A percentile compares a stretch with the other conserved stretches of the same genome.
Conservation (phyloP, 2,797 vertebrate species). For the Brotogeris chrysoptera region DNA sequence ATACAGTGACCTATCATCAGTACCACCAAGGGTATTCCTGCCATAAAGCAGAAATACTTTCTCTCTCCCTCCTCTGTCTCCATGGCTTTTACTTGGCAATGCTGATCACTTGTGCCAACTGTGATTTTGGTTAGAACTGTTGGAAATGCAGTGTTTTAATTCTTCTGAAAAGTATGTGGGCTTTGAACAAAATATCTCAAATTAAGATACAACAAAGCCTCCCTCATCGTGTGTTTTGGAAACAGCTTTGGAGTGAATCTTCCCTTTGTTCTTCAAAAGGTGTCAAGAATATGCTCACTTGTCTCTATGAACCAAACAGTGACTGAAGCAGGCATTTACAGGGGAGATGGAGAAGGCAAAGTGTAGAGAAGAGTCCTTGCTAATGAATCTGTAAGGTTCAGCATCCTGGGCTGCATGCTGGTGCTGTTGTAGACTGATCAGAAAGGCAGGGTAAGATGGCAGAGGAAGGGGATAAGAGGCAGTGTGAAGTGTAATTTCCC, state of each 20-base stretch:
- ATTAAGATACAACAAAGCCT: not conserved
- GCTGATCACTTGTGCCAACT: not conserved
- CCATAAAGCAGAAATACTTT: not conserved
- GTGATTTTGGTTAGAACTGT: not conserved
- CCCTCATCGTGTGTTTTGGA: not conserved
- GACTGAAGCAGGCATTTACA: not conserved
- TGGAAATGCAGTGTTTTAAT: not conserved
- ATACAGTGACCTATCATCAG: not conserved
- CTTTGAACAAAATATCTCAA: not conserved
- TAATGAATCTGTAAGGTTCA: not conserved
- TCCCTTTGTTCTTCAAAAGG: not conserved
- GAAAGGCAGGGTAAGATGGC: not conserved
- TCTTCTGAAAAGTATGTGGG: not conserved
- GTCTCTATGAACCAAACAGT: not conserved
- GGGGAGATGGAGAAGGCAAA: not conserved
- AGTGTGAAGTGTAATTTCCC: not conserved
- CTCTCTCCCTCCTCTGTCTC: not conserved
- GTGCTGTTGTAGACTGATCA: not conserved
- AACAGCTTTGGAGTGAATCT: not conserved
- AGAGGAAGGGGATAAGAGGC: not conserved
- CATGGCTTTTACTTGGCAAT: not conserved
- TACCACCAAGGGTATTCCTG: not conserved
- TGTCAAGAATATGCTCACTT: not conserved
- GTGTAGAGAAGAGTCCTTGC: not conserved
- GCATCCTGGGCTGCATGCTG: not conserved